Base-by-base conservation (phyloP, 2,113 vertebrate genomes). In the Pelvicachromis taeniatus region DNA sequence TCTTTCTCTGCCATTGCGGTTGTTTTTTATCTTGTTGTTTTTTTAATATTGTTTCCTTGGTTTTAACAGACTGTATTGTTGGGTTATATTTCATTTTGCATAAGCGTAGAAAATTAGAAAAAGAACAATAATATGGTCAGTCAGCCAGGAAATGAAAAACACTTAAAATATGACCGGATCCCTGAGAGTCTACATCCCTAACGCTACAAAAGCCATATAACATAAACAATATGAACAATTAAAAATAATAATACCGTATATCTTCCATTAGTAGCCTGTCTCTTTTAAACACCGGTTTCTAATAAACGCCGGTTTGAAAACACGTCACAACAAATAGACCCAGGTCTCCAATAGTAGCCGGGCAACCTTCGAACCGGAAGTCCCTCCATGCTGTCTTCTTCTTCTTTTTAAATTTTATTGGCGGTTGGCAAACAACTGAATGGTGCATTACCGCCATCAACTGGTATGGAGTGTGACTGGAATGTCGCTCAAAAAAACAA, bases 1-100 rank as follows among this genome's bases (percentile, higher is more conserved):
- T 70, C 33, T 48, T 26, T 29, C 9, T 48, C 14, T 50, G 6
- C 2, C 0, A 0, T 14, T 9, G 3, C 11, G 26, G 26, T 26
- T 1, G 11, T n/a, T n/a, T 29, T 73, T 73, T 48, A 11, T 48
- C 10, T 33, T 40, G 61, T 0, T 21, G 11, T 1, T 21, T 3
- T 3, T 35, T 63, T 38, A n/a, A 65, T 14, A 59, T 38, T 14
- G 35, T 40, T 40, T 12, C 12, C 12, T 42, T 42, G 42, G n/a
- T 23, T 68, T 68, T 23, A 61, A 17, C 16, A 61, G 4, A 40
- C 33, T 21, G 6, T 63, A n/a, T 4, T 40, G 35, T 38, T 40
- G 19, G 33, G 5, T 65, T 65, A 3, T 26, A 19, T 75, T 75
- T 75, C 16, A 31, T 50, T 19, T 48, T 50, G 4, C 16, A 48